Evolutionary conservation across 2,888 invertebrate genomes (phyloP), one percentile per base, ranked within the genome.

Genomic region (Leptinotarsa haldemani): DNA sequence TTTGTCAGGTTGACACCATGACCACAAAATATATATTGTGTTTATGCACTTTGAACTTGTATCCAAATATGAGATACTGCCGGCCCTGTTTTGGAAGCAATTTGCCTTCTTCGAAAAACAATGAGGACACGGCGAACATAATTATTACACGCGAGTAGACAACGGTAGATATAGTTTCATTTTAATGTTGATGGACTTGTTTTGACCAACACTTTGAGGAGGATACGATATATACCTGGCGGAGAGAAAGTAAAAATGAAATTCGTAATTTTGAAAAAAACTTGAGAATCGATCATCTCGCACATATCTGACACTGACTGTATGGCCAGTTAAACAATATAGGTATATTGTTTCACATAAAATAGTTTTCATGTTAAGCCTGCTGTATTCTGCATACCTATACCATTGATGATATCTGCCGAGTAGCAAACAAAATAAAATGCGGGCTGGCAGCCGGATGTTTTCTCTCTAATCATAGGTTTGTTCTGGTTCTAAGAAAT

Each of bases 121-220:
- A 61, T 25, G 25, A 30, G 61, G 61, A 40, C 61, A 61, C 61
- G 16, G 30, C n/a, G 61, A 61, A 16, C 61, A 61, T 61, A 61
- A 40, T 40, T n/a, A 61, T 61, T n/a, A 61, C 40, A 61, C 13
- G 30, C 61, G 30, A 61, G 61, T 61, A 30, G 16, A 30, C 30
- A 61, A 61, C 61, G 61, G 61, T 61, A 61, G 25, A 61, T 20
- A n/a, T 61, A 30, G n/a, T 61, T 61, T n/a, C 30, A 9, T 61
- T 61, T 61, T 61, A 3, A 61, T 61, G 61, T 30, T 61, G 7
- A 30, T 61, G 67, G 68, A 56, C 15, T 56, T 22, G 1, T 56
- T 56, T 56, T 40, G 40, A 40, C 40, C 40, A 40, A 40, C 12
- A 40, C 9, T 5, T 40, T 40, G 40, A 40, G 5, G 9, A 40